phyloP scores from a whole-genome alignment of 2,888 invertebrate species.

The Dryobotodes eremita region DNA sequence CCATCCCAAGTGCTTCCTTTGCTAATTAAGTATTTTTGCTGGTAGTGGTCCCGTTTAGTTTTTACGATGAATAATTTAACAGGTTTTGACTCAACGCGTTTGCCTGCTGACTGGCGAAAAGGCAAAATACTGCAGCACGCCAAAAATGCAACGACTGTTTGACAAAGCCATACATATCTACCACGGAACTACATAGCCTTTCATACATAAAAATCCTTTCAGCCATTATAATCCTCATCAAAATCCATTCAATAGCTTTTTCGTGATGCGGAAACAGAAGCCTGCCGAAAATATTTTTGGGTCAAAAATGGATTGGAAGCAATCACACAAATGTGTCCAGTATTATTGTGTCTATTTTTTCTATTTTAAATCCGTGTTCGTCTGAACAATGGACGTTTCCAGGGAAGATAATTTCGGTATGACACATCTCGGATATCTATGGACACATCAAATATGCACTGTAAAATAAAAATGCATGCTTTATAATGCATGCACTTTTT shows the following conservation, averaged over 20 bases:
- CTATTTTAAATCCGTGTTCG: constrained; percentile 8
- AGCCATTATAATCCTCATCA: constrained; percentile 15
- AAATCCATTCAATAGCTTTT: constrained; percentile 41
- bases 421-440: too few relatives aligned
- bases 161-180: background rate
- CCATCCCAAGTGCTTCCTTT: background rate
- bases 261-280: constrained; percentile 4
- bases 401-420: background rate
- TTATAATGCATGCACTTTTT: background rate
- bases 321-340: constrained; percentile 32
- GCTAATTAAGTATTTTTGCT: background rate
- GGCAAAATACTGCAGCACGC: background rate
- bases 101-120: background rate
- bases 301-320: constrained; percentile 13
- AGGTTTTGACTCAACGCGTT: background rate
- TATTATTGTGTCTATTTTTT: constrained; percentile 19
- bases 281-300: constrained; percentile 28
- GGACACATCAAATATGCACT: background rate
- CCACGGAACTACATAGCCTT: background rate
- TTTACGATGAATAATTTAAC: background rate
- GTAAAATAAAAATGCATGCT: background rate
- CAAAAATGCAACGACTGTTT: background rate
- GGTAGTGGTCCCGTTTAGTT: background rate
- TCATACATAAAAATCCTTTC: constrained; percentile 2
- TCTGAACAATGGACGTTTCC: background rate